Conservation (phyloP, 1,140 invertebrate genomes). For the Ceratina australensis region DNA sequence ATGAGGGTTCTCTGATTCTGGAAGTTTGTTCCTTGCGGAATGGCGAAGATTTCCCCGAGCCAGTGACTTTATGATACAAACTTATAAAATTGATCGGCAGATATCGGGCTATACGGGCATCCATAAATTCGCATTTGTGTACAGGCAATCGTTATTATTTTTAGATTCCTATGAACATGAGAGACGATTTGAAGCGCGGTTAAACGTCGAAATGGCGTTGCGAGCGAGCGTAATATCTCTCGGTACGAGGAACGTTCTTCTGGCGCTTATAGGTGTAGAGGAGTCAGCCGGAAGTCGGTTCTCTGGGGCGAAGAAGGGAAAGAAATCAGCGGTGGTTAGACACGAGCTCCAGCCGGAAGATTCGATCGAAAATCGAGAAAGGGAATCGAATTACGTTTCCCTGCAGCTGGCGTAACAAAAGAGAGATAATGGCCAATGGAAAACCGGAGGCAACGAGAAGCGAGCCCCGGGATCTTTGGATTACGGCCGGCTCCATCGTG, state of each 20-base stretch:
- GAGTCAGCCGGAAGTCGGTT: constrained; percentile 18
- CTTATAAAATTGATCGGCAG: no score
- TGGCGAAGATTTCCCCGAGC: no score
- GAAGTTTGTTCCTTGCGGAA: no score
- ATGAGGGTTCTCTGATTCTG: no score
- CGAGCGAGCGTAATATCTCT: no score
- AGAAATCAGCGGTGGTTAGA: constrained; percentile 4
- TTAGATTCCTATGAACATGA: no score
- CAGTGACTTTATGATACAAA: no score
- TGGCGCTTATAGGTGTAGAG: neutral
- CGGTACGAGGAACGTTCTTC: constrained; percentile 27
- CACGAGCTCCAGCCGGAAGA: neutral
- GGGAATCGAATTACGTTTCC: constrained; percentile 47
- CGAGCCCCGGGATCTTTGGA: neutral
- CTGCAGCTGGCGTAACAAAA: constrained; percentile 40
- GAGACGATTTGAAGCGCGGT: no score
- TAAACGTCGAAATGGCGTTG: no score
- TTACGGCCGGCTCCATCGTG: constrained; percentile 20
- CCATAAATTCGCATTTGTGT: no score
- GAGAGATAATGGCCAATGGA: constrained; percentile 38
- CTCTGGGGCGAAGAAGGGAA: neutral
- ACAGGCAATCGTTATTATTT: no score
- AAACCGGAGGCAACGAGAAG: constrained; percentile 11
- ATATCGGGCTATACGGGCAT: no score
- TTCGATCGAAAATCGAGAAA: constrained; percentile 1